Base-by-base conservation (phyloP, 2,113 vertebrate genomes). In the Chloropsis hardwickii region DNA sequence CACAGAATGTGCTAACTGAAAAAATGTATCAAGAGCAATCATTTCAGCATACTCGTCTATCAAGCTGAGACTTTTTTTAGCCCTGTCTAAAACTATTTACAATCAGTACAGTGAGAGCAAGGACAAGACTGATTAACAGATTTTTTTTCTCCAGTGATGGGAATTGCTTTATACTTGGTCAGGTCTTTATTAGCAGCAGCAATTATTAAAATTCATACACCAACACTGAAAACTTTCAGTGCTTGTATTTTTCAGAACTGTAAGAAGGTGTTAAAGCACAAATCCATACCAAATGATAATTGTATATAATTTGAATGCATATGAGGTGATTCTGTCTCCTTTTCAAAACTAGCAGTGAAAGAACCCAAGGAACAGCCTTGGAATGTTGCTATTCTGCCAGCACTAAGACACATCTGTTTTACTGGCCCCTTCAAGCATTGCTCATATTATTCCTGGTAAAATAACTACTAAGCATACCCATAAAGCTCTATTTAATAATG, bases 1-100 rank as follows among this genome's bases (percentile, higher is more conserved):
- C 84, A 45, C 39, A 74, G 69, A 88, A 70, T 54, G 20, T 81
- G 24, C 39, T 97, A 84, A 80, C 15, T 69, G 66, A 56, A 90
- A 85, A 96, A 90, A 45, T 67, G 10, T 81, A 69, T 91, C 39
- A 40, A 71, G 73, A 95, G 62, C 48, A 94, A 16, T 12, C n/a
- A 44, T 86, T 60, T 54, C 23, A 33, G 33, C 57, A 12, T 74
- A 66, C 29, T 80, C 3, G 6, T 96, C 64, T 90, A 61, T 83
- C 92, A 81, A 74, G 20, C 42, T 69, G 89, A 91, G 71, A 66
- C 39, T 82, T 93, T 93, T 96, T 94, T 96, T 67, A 84, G 83
- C 62, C 45, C 69, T 85, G 76, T 88, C 74, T 86, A 70, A 96
- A 97, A 84, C 76, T 88, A 74, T 93, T 76, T 87, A 88, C 66